Conservation (phyloP, 2,888 invertebrate species). For the Acanthacorydalis orientalis region DNA sequence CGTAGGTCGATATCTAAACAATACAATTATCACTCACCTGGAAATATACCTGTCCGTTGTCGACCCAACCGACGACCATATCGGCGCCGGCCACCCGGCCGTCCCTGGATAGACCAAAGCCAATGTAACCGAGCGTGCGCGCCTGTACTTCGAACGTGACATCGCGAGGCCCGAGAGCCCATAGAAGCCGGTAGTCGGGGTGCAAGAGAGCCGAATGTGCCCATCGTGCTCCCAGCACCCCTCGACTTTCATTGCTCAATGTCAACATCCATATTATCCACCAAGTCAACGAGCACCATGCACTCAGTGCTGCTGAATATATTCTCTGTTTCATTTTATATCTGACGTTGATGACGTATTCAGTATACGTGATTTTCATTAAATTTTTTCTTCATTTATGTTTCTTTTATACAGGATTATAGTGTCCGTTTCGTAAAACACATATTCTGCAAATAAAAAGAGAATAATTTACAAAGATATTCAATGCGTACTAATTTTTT, state of each 20-base stretch:
- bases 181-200: slow-evolving; percentile 41
- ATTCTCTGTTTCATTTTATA: too few relatives aligned
- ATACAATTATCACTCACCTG: slow-evolving; percentile 42
- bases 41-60: slow-evolving; percentile 62
- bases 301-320: neutral
- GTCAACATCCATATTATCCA: slow-evolving; percentile 15
- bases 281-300: neutral
- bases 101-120: slow-evolving; percentile 69
- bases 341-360: too few relatives aligned
- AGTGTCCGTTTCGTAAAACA: too few relatives aligned
- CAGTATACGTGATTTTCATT: too few relatives aligned
- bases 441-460: too few relatives aligned
- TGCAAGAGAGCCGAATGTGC: slow-evolving; percentile 33
- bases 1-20: too few relatives aligned
- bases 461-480: too few relatives aligned
- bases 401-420: too few relatives aligned
- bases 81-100: slow-evolving; percentile 69
- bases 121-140: slow-evolving; percentile 69
- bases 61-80: slow-evolving; percentile 81
- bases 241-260: slow-evolving; percentile 27
- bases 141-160: slow-evolving; percentile 74
- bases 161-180: slow-evolving; percentile 56
- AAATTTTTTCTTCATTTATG: too few relatives aligned
- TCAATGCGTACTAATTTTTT: too few relatives aligned
- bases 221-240: slow-evolving; percentile 22